phyloP scores from a whole-genome alignment of 30 jellyfish, hydroid and myxozoan species.

The Pelagia noctiluca region DNA sequence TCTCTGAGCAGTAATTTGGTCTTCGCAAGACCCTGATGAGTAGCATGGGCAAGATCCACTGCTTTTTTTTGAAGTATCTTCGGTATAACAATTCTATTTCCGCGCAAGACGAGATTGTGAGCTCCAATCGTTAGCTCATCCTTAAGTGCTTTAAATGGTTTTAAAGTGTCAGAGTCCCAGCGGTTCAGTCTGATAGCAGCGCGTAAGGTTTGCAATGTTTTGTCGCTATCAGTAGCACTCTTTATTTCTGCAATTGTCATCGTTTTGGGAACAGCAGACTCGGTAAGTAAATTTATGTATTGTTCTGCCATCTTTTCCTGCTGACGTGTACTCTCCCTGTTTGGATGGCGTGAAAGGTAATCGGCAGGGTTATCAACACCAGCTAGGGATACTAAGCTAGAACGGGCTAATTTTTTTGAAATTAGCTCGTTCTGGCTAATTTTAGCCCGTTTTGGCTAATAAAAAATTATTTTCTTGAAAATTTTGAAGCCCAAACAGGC shows the following conservation, averaged over 20 bases:
- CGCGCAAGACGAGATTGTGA: conserved; percentile 16
- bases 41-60: conserved; percentile 36
- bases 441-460: too few species aligned
- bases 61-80: conserved; percentile 20
- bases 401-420: too few species aligned
- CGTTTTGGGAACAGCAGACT: conserved; percentile 29
- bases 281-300: conserved; percentile 19
- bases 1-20: conserved; percentile 31
- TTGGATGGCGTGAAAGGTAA: conserved; percentile 46
- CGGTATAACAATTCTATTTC: conserved; percentile 51
- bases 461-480: too few species aligned
- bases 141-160: conserved; percentile 11
- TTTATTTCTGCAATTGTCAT: not conserved
- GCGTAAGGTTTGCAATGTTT: not conserved
- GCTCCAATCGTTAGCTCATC: conserved; percentile 32
- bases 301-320: conserved; percentile 24
- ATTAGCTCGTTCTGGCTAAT: too few species aligned
- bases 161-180: not conserved
- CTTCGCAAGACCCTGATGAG: conserved; percentile 49
- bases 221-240: not conserved
- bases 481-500: too few species aligned
- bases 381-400: too few species aligned
- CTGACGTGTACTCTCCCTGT: not conserved
- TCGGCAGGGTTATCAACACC: conserved; percentile 50
- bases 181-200: not conserved